Evolutionary conservation across 2,797 vertebrate species (phyloP), one percentile per base, ranked within the genome.

Genomic region (Pogonophryne albipinna): DNA sequence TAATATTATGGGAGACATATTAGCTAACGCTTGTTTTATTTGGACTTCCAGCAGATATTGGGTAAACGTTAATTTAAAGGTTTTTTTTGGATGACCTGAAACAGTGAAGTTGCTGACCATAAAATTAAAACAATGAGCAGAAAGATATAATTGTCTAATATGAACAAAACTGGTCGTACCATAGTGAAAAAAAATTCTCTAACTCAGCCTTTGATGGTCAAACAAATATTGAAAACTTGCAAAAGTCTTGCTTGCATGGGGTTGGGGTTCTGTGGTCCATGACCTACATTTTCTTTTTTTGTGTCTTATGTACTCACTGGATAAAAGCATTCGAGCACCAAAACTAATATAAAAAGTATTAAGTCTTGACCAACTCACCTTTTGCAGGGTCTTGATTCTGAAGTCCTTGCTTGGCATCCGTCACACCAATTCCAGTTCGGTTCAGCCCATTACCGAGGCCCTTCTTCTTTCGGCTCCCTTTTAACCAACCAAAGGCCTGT

Each of bases 401-500:
- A 72, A 77, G 70, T 79, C 71, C 89, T 34, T 71, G 68, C 80
- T 87, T 92, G 51, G 59, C 57, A 4, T 92, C 92, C 15, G 78
- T 73, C 41, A 45, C 78, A 7, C 86, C 70, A 4, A 38, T 55
- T 17, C 78, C 71, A 17, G 68, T 65, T 11, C 78, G 82, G 64
- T 78, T 91, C 7, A 84, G 74, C 41, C 89, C 92, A 31, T 87
- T 92, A 12, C 81, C 41, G 1, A 80, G 4, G 31, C 27, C 90
- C 84, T 91, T 95, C 80, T 94, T 95, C 89, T 88, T 92, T 71
- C 94, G 93, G 75, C 94, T 95, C 66, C 96, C 95, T 76, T 96
- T 96, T 11, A 98, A 78, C 97, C 97, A 98, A 89, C 94, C 94
- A 84, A 98, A 89, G 12, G 97, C 97, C 42, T 96, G 91, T 51